Evolutionary conservation across 2,888 invertebrate species (phyloP).

Genomic region (Mesoligia furuncula): DNA sequence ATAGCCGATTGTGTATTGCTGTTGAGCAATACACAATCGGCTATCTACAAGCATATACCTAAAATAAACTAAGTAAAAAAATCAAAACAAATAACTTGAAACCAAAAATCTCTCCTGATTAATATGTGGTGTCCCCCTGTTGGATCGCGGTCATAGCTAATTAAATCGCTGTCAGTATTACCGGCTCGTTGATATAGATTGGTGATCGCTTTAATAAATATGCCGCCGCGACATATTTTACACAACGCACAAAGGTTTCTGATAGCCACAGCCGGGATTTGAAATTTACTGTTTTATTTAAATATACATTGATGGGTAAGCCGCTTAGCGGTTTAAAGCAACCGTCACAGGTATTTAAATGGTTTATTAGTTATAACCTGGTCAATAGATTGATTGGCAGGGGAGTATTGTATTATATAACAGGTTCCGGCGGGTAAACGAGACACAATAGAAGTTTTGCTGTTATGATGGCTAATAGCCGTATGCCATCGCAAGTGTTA

Average conservation of each 20-base stretch:
- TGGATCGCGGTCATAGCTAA: slow-evolving; percentile 55
- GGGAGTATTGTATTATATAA: not conserved
- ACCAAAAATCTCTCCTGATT: slow-evolving; percentile 29
- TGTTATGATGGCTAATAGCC: too few relatives aligned
- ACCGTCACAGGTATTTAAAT: slow-evolving; percentile 11
- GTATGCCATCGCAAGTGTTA: too few relatives aligned
- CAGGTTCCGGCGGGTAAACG: too few relatives aligned
- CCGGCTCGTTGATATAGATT: slow-evolving; percentile 53
- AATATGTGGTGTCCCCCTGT: slow-evolving; percentile 27
- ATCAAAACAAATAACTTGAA: not conserved
- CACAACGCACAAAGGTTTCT: slow-evolving; percentile 38
- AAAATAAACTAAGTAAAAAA: not conserved
- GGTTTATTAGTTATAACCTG: slow-evolving; percentile 2
- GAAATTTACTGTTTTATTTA: slow-evolving; percentile 43
- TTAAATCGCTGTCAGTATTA: slow-evolving; percentile 55
- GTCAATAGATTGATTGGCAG: slow-evolving; percentile 2
- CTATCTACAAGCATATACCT: not conserved
- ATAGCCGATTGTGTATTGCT: too few relatives aligned
- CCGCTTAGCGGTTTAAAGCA: slow-evolving; percentile 38
- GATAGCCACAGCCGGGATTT: slow-evolving; percentile 42
- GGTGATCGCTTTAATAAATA: slow-evolving; percentile 47
- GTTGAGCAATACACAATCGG: not conserved
- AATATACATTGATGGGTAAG: slow-evolving; percentile 39
- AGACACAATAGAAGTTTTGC: too few relatives aligned
- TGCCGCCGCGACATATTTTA: slow-evolving; percentile 44